These are phyloP conservation scores for Hypomecis atomaria DNA, from an alignment of 2,888 invertebrate species.

Conservation along the genomic window DNA sequence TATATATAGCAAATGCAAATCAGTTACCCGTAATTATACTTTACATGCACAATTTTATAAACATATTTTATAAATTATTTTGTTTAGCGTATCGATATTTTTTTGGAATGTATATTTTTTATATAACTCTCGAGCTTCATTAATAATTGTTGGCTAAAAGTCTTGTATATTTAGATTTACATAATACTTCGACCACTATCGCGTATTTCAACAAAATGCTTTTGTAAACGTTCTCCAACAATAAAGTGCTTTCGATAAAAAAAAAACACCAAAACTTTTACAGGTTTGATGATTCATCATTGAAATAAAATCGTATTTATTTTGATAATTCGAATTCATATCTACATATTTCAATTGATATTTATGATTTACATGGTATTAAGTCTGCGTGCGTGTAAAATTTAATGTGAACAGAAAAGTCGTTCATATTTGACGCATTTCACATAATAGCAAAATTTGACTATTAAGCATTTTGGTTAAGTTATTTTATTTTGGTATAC, in stretches of 20 bases:
- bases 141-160: constrained; percentile 20
- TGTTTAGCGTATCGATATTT: not conserved
- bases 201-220: constrained; percentile 37
- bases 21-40: no score
- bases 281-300: not conserved
- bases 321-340: no score
- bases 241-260: constrained; percentile 18
- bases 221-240: constrained; percentile 30
- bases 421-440: no score
- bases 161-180: constrained; percentile 13
- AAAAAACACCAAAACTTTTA: not conserved
- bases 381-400: no score
- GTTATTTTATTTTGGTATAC: no score
- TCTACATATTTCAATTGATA: no score
- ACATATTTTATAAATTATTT: not conserved
- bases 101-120: constrained; percentile 4
- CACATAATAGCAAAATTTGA: no score
- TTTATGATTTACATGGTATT: no score
- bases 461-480: no score
- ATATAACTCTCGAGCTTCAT: constrained; percentile 14
- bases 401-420: no score
- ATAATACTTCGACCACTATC: constrained; percentile 27
- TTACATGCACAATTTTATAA: not conserved
- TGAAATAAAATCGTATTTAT: no score
- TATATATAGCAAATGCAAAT: no score